These are phyloP conservation scores for Pelmatolapia mariae DNA, from an alignment of 2,113 vertebrate genomes.

Conservation along the genomic window DNA sequence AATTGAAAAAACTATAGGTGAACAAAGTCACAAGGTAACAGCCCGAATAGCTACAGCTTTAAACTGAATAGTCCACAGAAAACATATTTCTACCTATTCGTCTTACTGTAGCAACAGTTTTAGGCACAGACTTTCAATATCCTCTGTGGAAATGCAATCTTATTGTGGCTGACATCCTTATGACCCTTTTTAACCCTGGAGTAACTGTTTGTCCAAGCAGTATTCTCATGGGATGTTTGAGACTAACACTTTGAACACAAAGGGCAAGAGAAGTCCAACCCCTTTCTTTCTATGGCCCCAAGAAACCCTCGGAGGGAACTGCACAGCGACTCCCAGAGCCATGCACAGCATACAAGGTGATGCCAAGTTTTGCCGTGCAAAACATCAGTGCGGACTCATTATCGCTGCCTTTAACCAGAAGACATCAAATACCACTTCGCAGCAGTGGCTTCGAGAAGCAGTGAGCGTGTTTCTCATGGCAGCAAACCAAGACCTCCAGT, in stretches of 20 bases:
- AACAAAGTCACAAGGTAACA: neutral
- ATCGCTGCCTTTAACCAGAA: neutral
- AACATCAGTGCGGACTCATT: neutral
- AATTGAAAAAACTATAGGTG: neutral
- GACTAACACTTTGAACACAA: conserved; percentile 1
- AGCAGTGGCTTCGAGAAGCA: neutral
- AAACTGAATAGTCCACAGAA: neutral
- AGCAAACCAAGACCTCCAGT: conserved; percentile 1
- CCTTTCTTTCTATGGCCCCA: neutral
- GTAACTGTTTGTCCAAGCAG: neutral
- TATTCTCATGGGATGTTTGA: neutral
- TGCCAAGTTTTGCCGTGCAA: neutral
- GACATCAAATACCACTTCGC: neutral
- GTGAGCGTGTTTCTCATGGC: conserved; percentile 13
- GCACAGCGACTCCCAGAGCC: neutral
- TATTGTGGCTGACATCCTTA: neutral
- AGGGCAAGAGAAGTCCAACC: neutral
- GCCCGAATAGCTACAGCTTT: neutral
- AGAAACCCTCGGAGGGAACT: neutral
- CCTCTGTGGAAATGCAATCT: neutral
- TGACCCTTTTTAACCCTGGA: neutral
- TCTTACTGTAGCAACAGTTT: neutral
- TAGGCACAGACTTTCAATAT: neutral
- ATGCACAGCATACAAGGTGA: neutral
- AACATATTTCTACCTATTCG: neutral